Evolutionary conservation across 2,113 vertebrate genomes (phyloP).

Genomic region (Mystacornis crossleyi): DNA sequence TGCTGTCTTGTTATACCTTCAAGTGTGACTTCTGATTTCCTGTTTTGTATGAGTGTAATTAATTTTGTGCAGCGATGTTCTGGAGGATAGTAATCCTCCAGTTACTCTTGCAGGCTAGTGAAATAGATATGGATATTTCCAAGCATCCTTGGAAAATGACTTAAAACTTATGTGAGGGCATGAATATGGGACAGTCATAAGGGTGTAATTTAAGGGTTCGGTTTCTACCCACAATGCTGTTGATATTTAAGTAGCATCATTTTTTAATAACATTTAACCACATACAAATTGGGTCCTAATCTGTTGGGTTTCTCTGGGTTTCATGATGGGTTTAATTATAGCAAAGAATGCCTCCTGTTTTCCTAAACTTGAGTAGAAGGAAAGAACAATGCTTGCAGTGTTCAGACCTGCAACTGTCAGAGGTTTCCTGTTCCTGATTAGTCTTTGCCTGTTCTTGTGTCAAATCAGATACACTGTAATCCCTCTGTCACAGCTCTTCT

Average conservation of each 20-base stretch:
- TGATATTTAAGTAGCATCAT: neutral
- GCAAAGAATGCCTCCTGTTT: neutral
- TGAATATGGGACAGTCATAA: neutral
- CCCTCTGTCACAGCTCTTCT: neutral
- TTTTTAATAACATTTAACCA: neutral
- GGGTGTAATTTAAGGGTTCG: too few relatives aligned
- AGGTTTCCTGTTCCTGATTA: conserved; percentile 26
- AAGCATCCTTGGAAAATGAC: neutral
- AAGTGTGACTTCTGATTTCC: neutral
- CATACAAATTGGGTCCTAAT: neutral
- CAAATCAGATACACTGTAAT: conserved; percentile 16
- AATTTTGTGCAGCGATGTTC: neutral
- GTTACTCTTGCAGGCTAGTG: neutral
- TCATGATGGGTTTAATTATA: neutral
- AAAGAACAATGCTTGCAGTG: conserved; percentile 15
- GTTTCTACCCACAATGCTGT: too few relatives aligned
- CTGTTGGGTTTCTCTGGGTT: neutral
- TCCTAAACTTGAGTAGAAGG: neutral
- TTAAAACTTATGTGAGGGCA: neutral
- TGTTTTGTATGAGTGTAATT: neutral
- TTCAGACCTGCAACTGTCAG: neutral
- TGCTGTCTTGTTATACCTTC: neutral
- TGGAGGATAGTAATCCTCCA: neutral
- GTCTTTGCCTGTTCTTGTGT: conserved; percentile 4
- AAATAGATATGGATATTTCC: neutral